phyloP scores from a whole-genome alignment of 2,888 invertebrate species.

The Julus scandinavius region DNA sequence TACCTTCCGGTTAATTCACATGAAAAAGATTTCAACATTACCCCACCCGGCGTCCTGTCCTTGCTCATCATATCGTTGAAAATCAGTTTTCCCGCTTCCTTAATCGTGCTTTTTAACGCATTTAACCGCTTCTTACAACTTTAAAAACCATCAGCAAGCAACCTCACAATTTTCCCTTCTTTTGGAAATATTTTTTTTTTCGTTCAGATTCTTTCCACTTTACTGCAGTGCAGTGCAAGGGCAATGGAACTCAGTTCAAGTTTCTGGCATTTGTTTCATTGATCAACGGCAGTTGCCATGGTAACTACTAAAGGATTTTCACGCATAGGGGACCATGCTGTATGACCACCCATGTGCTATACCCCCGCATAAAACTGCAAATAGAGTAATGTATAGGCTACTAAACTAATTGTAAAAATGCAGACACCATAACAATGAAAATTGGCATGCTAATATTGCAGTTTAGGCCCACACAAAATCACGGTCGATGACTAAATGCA shows the following conservation, averaged over 20 bases:
- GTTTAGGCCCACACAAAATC: too few species aligned
- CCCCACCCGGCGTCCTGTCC: slow-evolving; percentile 26
- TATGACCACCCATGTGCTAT: background rate
- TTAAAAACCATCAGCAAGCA: background rate
- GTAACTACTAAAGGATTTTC: background rate
- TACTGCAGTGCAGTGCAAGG: slow-evolving; percentile 39
- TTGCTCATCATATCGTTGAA: slow-evolving; percentile 6
- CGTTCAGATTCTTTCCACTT: background rate
- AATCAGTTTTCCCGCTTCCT: background rate
- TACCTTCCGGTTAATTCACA: slow-evolving; percentile 22
- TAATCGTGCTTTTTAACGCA: background rate
- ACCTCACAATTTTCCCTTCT: background rate
- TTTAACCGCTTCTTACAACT: background rate
- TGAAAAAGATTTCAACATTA: background rate
- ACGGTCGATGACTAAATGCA: too few species aligned
- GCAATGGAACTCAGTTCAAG: background rate
- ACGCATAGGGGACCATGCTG: background rate
- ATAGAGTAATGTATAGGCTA: background rate
- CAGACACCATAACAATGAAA: background rate
- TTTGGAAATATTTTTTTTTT: background rate
- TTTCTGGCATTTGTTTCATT: slow-evolving; percentile 5
- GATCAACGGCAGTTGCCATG: slow-evolving; percentile 16
- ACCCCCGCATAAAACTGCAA: background rate
- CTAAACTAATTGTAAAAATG: background rate
- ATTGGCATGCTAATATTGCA: background rate